phyloP scores from a whole-genome alignment of 2,888 invertebrate species.

The Thymelicus acteon region DNA sequence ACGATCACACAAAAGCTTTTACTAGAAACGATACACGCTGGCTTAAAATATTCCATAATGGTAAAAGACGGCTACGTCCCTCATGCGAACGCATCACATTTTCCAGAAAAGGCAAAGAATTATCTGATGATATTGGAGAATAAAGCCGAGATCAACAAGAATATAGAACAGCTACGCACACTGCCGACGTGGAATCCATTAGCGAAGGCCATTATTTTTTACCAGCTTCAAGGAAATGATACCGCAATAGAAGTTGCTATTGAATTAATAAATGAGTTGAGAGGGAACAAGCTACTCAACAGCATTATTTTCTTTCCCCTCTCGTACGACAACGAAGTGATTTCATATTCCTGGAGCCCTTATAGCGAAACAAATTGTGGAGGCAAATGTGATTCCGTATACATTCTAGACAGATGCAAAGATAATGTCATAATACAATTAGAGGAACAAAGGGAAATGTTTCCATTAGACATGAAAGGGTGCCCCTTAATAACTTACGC shows the following conservation, averaged over 20 bases:
- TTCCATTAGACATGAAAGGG: conserved; percentile 71
- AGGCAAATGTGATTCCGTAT: conserved; percentile 68
- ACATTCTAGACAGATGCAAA: conserved; percentile 71
- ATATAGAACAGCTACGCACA: conserved; percentile 76
- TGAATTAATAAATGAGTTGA: conserved; percentile 71
- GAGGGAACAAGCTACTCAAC: conserved; percentile 68
- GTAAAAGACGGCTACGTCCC: conserved; percentile 79
- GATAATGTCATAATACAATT: conserved; percentile 60
- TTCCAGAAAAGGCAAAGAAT: conserved; percentile 82
- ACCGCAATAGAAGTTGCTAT: conserved; percentile 60
- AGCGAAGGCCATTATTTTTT: conserved; percentile 77
- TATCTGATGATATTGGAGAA: conserved; percentile 82
- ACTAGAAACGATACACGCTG: conserved; percentile 74
- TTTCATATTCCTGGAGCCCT: conserved; percentile 76
- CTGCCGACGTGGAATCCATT: conserved; percentile 82
- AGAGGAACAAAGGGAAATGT: conserved; percentile 63
- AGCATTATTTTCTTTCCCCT: conserved; percentile 73
- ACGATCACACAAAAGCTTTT: conserved; percentile 66
- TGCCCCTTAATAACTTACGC: conserved; percentile 76
- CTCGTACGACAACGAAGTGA: conserved; percentile 59
- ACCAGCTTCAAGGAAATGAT: conserved; percentile 63
- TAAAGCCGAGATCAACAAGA: conserved; percentile 72
- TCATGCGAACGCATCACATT: conserved; percentile 81
- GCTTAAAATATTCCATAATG: conserved; percentile 79
- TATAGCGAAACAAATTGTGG: conserved; percentile 75